phyloP scores from a whole-genome alignment of 2,113 vertebrate species.

The Orthonyx spaldingii region DNA sequence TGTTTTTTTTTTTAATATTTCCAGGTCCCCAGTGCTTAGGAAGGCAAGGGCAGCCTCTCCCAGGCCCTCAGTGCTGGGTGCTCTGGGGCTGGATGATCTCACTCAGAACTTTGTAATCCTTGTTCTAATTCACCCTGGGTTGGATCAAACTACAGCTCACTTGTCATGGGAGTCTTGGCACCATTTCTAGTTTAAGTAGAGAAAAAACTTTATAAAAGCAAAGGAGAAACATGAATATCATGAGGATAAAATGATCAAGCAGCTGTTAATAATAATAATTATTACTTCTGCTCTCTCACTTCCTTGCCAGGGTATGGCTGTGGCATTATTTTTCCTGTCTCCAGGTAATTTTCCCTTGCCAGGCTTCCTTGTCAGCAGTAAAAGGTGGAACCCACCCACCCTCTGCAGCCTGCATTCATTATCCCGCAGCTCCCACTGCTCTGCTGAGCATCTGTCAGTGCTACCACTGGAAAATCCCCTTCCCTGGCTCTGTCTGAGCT shows the following conservation, averaged over 20 bases:
- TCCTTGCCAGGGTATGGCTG: background rate
- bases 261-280: background rate
- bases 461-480: background rate
- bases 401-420: background rate
- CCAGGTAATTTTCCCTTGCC: background rate
- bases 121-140: background rate
- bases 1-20: background rate
- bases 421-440: background rate
- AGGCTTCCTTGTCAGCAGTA: background rate
- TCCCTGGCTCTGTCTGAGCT: background rate
- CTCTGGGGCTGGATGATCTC: background rate
- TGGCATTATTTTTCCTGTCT: background rate
- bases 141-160: background rate
- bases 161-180: background rate
- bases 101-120: background rate
- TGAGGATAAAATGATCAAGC: background rate
- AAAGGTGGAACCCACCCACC: background rate
- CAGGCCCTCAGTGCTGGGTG: background rate
- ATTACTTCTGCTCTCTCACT: background rate
- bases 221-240: background rate
- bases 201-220: background rate
- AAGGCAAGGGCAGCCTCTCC: background rate
- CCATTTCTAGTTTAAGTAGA: background rate
- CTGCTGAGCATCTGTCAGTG: background rate
- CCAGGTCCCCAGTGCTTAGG: background rate